Evolutionary conservation across 1,140 invertebrate species (phyloP), one percentile per base, ranked within the genome.

Genomic region (Bombus confusus): DNA sequence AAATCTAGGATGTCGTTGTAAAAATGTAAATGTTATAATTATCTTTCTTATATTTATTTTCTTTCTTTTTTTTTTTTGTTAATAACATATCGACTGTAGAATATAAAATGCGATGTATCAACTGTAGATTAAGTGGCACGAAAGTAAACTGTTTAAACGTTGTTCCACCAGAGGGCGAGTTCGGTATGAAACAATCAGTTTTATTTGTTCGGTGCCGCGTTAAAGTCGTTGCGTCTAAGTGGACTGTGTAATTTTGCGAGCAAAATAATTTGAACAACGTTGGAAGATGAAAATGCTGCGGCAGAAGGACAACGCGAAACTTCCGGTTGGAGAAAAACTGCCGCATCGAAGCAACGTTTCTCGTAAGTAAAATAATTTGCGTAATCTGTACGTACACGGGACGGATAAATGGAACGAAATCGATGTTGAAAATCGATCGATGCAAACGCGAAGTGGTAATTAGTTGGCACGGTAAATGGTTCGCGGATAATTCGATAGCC

Each of bases 1-100:
- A 47, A 28, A n/a, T 41, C 57, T 39, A 4, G 62, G 62, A n/a
- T 22, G 9, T 34, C 8, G 41, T 37, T 85, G 83, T 85, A 85
- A 34, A 84, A 84, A 79, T 71, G 83, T 84, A 84, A 84, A 84
- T 79, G 47, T 39, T 78, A 39, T 22, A 31, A 62, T 64, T 22
- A 62, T 39, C 34, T 43, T 28, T 47, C 80, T 72, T 73, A n/a
- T 64, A 79, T n/a, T 72, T 52, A n/a, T 13, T 72, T 39, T 34
- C 4, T 34, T 73, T 68, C n/a, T n/a, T 13, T 72, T 39, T 34
- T 2, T 34, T 73, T 72, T 59, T 10, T 62, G 62, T 25, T 59
- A 8, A 28, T 62, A 62, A 31, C 37, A 8, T 80, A 80, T 59
- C 68, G 15, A 72, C 28, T 71, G 47, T 72, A 59, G 41, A 71